Evolutionary conservation across 2,888 invertebrate genomes (phyloP), one percentile per base, ranked within the genome.

Genomic region (Drosophila bunnanda): DNA sequence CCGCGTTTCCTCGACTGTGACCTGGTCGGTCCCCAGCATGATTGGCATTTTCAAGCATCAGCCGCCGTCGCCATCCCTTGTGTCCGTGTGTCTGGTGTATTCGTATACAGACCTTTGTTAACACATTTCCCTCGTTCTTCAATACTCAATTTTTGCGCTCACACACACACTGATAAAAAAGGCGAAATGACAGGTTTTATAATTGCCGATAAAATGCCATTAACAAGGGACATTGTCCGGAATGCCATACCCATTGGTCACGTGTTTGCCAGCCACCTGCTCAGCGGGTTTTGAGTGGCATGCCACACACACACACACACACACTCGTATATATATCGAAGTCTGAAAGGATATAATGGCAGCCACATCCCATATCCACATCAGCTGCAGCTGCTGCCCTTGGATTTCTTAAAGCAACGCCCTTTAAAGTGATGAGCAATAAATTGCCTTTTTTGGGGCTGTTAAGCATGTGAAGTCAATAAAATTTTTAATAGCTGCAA

Each of bases 131-230:
- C 60, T 48, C 56, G 53, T 66, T 73, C 48, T 65, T 48, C 50
- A 36, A 54, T 58, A 30, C 60, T 39, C 55, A 48, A 56, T 69
- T 56, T 65, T 52, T 70, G 30, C 13, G 17, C 39, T 69, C 79
- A 55, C 65, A 59, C 69, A 72, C 66, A 66, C 56, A 36, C 66
- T 62, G 76, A 82, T 82, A 85, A 87, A 81, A 88, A 75, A 73
- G 66, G 58, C 60, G 75, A 76, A 79, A 72, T 88, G 88, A 75
- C 88, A 85, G 86, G 62, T 77, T 82, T 88, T 76, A 83, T 86
- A 85, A 85, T 85, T 88, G 85, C 74, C 76, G 74, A 83, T 83
- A 88, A 88, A 88, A 88, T 83, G 83, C 80, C 68, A 83, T 72
- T 83, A 81, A 67, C 78, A 65, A 65, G 67, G 73, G 64, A 71